Percentiles rank a stretch among this genome's conserved stretches.
These are phyloP conservation scores for Heliconius congener DNA, from an alignment of 1,140 invertebrate genomes.

Conservation along the genomic window DNA sequence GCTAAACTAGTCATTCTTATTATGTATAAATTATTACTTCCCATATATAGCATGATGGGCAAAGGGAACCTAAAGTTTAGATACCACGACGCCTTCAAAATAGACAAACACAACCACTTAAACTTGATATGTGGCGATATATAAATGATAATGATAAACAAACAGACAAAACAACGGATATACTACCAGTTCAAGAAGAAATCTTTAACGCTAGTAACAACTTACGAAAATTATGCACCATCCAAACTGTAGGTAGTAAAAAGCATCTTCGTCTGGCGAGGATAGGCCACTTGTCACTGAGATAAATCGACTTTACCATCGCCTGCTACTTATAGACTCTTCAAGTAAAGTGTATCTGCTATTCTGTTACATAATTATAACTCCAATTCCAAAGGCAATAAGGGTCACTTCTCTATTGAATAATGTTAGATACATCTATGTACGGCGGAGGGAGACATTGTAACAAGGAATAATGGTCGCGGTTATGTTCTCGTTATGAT, in stretches of 20 bases:
- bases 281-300: constrained; percentile 75
- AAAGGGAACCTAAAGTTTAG: too few relatives aligned
- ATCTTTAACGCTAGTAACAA: constrained; percentile 1
- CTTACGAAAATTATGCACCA: constrained; percentile 39
- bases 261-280: constrained; percentile 67
- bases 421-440: background rate
- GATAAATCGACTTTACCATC: constrained; percentile 71
- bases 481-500: constrained; percentile 72
- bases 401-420: background rate
- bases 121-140: background rate
- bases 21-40: too few relatives aligned
- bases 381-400: background rate
- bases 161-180: background rate
- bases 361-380: background rate
- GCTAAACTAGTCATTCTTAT: too few relatives aligned
- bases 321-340: constrained; percentile 72
- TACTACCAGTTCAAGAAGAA: background rate
- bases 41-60: too few relatives aligned
- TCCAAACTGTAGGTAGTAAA: constrained; percentile 56
- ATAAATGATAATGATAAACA: background rate
- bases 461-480: constrained; percentile 55
- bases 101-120: too few relatives aligned
- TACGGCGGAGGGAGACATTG: constrained; percentile 47
- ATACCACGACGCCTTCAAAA: too few relatives aligned
- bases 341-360: constrained; percentile 14